Percentiles rank a stretch among this genome's conserved stretches.
Evolutionary conservation across 2,797 vertebrate genomes (phyloP).

Genomic region (Enteromius radiatus): DNA sequence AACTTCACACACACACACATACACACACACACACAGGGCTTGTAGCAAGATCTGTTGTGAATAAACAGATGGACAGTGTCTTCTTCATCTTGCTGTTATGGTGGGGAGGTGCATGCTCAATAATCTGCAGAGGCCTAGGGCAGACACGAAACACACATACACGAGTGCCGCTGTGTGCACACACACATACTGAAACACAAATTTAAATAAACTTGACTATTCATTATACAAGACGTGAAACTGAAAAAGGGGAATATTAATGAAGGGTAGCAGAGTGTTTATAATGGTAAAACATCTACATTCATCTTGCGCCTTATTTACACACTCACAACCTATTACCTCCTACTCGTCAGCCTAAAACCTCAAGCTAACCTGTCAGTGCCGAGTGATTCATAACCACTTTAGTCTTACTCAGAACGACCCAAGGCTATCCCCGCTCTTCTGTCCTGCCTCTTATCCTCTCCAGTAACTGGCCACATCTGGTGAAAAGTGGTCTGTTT

Average conservation of each 20-base stretch:
- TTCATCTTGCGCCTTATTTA: slow-evolving; percentile 25
- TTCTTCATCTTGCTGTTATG: slow-evolving; percentile 15
- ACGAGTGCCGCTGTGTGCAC: not conserved
- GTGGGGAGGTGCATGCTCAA: slow-evolving; percentile 30
- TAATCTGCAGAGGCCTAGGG: slow-evolving; percentile 36
- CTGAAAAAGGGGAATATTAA: slow-evolving; percentile 28
- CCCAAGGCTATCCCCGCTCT: slow-evolving; percentile 10
- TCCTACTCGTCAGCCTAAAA: slow-evolving; percentile 18
- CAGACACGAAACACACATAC: slow-evolving; percentile 33
- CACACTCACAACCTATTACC: slow-evolving; percentile 30
- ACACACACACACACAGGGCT: slow-evolving; percentile 1
- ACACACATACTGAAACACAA: slow-evolving; percentile 7
- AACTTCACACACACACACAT: not conserved
- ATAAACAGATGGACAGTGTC: slow-evolving; percentile 51
- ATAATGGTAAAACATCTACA: slow-evolving; percentile 32
- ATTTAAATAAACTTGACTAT: slow-evolving; percentile 24
- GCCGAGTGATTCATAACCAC: slow-evolving; percentile 26
- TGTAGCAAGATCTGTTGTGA: slow-evolving; percentile 42
- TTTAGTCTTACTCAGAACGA: slow-evolving; percentile 9
- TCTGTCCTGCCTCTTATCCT: not conserved
- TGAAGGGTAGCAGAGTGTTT: slow-evolving; percentile 28
- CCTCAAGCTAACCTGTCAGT: slow-evolving; percentile 40
- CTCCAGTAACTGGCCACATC: not conserved
- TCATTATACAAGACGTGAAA: slow-evolving; percentile 28
- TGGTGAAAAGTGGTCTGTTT: slow-evolving; percentile 16